phyloP scores from a whole-genome alignment of 2,797 vertebrate species.

The Micropoecilia bifurca region DNA sequence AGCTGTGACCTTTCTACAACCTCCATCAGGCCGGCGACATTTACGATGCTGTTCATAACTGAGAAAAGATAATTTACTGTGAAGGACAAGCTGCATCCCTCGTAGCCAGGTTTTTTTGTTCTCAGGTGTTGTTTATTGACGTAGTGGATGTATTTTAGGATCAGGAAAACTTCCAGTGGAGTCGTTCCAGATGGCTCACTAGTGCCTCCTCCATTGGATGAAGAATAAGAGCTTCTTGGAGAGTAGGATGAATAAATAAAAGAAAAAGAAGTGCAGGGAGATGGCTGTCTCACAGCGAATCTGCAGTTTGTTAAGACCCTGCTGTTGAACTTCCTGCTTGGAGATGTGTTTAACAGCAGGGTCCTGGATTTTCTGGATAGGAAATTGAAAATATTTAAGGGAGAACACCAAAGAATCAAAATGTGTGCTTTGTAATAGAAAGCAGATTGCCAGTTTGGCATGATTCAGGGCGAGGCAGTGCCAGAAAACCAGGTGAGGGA shows the following conservation, averaged over 20 bases:
- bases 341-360: slow-evolving; percentile 49
- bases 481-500: slow-evolving; percentile 25
- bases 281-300: slow-evolving; percentile 31
- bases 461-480: slow-evolving; percentile 13
- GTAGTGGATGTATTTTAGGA: slow-evolving; percentile 44
- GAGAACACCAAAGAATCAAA: slow-evolving; percentile 20
- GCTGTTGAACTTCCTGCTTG: slow-evolving; percentile 55
- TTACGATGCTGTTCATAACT: slow-evolving; percentile 26
- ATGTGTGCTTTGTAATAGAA: slow-evolving; percentile 38
- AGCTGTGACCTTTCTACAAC: slow-evolving; percentile 16
- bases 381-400: slow-evolving; percentile 48
- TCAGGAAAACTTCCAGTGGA: slow-evolving; percentile 40
- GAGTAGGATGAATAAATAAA: slow-evolving; percentile 44
- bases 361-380: slow-evolving; percentile 35
- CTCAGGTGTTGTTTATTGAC: slow-evolving; percentile 59
- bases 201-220: slow-evolving; percentile 45
- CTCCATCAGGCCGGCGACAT: slow-evolving; percentile 8
- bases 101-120: slow-evolving; percentile 27
- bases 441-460: slow-evolving; percentile 31
- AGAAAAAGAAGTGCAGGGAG: slow-evolving; percentile 45
- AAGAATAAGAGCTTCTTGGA: slow-evolving; percentile 37
- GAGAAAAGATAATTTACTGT: slow-evolving; percentile 20
- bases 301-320: slow-evolving; percentile 38
- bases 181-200: slow-evolving; percentile 57
- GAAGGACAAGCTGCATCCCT: slow-evolving; percentile 4